Conservation (phyloP, 2,113 vertebrate genomes). For the Rhinoderma darwinii region DNA sequence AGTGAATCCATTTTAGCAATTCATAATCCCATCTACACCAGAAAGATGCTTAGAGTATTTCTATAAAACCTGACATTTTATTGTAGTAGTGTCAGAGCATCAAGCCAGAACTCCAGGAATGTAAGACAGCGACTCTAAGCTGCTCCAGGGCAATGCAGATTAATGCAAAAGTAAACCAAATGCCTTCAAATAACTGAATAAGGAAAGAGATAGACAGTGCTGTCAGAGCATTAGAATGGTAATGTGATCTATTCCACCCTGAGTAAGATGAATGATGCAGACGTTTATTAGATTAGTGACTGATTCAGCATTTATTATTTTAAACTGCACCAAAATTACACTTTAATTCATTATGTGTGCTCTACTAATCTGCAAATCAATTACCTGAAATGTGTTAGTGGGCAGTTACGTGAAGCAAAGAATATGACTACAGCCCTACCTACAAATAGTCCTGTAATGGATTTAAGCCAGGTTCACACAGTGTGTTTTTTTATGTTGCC, state of each 20-base stretch:
- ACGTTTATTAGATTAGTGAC: conserved; percentile 47
- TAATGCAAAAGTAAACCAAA: conserved; percentile 55
- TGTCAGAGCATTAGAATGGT: conserved; percentile 53
- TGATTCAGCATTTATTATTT: conserved; percentile 47
- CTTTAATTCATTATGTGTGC: conserved; percentile 34
- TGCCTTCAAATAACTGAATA: conserved; percentile 44
- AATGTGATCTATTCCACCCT: conserved; percentile 38
- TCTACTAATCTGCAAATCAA: conserved; percentile 35
- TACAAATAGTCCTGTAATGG: background rate
- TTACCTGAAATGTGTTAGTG: conserved; percentile 39
- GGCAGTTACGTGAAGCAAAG: background rate
- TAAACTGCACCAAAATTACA: conserved; percentile 42
- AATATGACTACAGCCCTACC: background rate
- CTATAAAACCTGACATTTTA: background rate
- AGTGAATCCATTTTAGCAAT: background rate
- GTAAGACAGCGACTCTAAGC: background rate
- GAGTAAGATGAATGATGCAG: conserved; percentile 49
- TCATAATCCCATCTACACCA: background rate
- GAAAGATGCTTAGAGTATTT: background rate
- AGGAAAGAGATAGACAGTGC: conserved; percentile 51
- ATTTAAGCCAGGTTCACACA: background rate
- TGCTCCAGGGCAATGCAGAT: conserved; percentile 35
- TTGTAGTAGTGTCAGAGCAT: background rate
- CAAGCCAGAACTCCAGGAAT: background rate
- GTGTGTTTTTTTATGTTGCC: background rate